Conservation (phyloP, 2,888 invertebrate genomes). For the Sinotaia quadrata region DNA sequence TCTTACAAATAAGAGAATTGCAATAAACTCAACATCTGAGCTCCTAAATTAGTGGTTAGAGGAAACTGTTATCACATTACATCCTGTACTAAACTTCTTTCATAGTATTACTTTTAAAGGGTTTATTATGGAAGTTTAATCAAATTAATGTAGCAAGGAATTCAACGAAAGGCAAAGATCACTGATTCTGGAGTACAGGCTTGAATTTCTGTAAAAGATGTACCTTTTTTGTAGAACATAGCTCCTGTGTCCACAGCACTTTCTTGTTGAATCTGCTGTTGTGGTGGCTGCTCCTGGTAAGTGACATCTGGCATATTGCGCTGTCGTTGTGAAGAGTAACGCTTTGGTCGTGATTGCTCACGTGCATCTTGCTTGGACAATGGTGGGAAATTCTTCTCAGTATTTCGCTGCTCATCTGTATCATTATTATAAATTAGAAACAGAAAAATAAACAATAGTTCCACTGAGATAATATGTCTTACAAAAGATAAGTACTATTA, state of each 20-base stretch:
- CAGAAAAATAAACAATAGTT: background rate
- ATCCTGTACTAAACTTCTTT: too few species aligned
- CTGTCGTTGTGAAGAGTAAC: constrained; percentile 81
- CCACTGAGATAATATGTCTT: too few species aligned
- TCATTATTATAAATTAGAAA: background rate
- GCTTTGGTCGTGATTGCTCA: constrained; percentile 75
- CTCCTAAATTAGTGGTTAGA: too few species aligned
- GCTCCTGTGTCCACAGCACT: constrained; percentile 5
- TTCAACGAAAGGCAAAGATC: too few species aligned
- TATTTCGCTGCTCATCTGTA: constrained; percentile 32
- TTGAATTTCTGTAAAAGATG: too few species aligned
- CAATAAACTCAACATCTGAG: too few species aligned
- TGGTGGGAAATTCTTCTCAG: background rate
- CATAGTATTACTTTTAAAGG: too few species aligned
- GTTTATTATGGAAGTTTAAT: too few species aligned
- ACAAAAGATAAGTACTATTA: too few species aligned
- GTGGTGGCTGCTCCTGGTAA: constrained; percentile 20
- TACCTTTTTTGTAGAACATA: constrained; percentile 22
- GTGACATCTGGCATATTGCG: constrained; percentile 70
- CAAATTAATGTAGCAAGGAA: background rate
- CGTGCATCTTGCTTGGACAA: constrained; percentile 36
- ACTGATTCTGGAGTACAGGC: too few species aligned
- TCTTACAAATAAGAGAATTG: too few species aligned
- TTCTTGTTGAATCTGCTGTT: constrained; percentile 8
- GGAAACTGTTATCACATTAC: too few species aligned